Conservation (phyloP, 2,113 vertebrate genomes). For the Mirounga angustirostris region DNA sequence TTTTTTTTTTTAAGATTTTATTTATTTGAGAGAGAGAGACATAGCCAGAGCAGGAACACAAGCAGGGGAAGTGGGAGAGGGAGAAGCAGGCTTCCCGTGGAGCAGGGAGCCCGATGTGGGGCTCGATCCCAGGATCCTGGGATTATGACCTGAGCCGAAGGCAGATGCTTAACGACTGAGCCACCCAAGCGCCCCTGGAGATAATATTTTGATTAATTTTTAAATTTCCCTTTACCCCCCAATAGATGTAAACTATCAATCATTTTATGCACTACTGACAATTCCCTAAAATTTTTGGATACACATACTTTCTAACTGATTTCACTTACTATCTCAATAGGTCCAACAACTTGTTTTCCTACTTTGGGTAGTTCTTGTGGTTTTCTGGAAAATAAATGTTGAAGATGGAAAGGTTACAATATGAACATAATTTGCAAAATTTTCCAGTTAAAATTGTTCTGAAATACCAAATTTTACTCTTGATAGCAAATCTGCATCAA, state of each 20-base stretch:
- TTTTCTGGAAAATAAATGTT: constrained; percentile 63
- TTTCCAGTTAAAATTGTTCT: not conserved
- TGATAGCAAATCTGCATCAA: not conserved
- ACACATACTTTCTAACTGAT: not conserved
- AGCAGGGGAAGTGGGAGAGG: no score
- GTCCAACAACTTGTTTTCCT: constrained; percentile 72
- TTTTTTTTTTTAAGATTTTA: no score
- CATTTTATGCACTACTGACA: not conserved
- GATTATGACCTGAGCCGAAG: no score
- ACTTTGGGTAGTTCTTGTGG: constrained; percentile 23
- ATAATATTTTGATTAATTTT: not conserved
- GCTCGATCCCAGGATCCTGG: no score
- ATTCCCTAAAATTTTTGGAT: not conserved
- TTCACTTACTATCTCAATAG: constrained; percentile 81
- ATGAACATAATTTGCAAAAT: constrained; percentile 17
- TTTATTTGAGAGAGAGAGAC: no score
- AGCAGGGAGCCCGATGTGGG: no score
- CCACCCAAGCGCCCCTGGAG: not conserved
- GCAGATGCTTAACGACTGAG: no score
- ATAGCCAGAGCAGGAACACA: no score
- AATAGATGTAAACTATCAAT: not conserved
- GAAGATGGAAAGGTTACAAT: constrained; percentile 1
- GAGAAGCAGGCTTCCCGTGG: no score
- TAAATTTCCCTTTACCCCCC: not conserved
- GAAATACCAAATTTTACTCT: not conserved